A percentile compares a stretch with the other conserved stretches of the same genome.
phyloP scores from a whole-genome alignment of 2,888 invertebrate genomes.

The Escarpia spicata region DNA sequence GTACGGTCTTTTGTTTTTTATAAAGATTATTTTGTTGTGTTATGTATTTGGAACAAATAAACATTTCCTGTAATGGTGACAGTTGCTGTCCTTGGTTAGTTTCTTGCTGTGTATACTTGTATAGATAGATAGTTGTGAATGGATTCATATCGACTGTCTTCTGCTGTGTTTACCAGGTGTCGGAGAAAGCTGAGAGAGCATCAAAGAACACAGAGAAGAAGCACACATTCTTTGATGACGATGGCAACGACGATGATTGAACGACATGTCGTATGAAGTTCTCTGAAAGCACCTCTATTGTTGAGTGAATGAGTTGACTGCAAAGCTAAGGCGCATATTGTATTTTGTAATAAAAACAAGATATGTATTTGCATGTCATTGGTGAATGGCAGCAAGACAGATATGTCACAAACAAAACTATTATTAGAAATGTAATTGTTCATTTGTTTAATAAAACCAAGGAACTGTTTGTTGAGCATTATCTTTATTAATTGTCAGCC shows the following conservation, averaged over 20 bases:
- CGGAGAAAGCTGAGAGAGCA: not conserved
- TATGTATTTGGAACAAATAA: too few species aligned
- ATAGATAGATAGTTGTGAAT: not conserved
- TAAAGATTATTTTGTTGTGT: too few species aligned
- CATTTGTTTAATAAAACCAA: not conserved
- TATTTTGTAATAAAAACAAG: not conserved
- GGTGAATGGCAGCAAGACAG: not conserved
- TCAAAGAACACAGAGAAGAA: not conserved
- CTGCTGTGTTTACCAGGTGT: not conserved
- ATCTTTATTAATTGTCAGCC: not conserved
- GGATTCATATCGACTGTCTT: not conserved
- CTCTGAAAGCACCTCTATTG: not conserved
- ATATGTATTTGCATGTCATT: not conserved
- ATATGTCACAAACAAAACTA: not conserved
- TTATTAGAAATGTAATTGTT: not conserved
- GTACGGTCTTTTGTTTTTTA: too few species aligned
- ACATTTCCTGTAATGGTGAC: too few species aligned
- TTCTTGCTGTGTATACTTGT: too few species aligned
- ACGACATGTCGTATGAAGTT: not conserved
- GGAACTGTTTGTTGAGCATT: not conserved
- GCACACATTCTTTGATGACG: not conserved
- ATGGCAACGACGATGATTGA: not conserved
- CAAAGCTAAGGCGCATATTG: not conserved
- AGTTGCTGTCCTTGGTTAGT: too few species aligned
- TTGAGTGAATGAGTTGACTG: not conserved